Conservation (phyloP, 2,888 invertebrate genomes). For the Agriopis aurantiaria region DNA sequence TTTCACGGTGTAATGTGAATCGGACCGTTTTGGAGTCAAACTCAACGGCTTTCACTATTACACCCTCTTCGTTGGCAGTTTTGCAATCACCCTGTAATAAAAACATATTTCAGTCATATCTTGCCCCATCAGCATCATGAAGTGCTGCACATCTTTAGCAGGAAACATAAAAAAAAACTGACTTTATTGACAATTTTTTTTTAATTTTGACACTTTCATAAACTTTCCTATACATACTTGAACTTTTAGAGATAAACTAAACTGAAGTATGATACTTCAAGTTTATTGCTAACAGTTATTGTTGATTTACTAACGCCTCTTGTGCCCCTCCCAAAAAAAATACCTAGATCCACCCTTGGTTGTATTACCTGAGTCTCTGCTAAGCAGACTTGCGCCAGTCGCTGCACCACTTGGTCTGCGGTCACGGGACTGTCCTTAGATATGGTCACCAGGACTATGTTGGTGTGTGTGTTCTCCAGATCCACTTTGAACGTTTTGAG, state of each 20-base stretch:
- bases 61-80: constrained; percentile 74
- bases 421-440: constrained; percentile 81
- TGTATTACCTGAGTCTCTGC: constrained; percentile 75
- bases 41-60: constrained; percentile 87
- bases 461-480: constrained; percentile 88
- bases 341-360: no score
- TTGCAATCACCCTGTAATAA: constrained; percentile 73
- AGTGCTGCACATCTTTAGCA: no score
- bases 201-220: no score
- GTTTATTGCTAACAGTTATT: no score
- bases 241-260: no score
- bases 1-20: constrained; percentile 90
- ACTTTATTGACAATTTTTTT: no score
- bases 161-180: no score
- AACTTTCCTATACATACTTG: no score
- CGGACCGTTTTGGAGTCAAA: constrained; percentile 88
- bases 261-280: no score
- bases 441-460: constrained; percentile 90
- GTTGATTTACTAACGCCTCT: no score
- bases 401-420: constrained; percentile 73
- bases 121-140: no score
- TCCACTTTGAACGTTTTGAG: constrained; percentile 89
- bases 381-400: constrained; percentile 73
- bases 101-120: not conserved
- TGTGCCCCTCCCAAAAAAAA: no score